Conservation (phyloP, 2,888 invertebrate genomes). For the Plemyria rubiginata region DNA sequence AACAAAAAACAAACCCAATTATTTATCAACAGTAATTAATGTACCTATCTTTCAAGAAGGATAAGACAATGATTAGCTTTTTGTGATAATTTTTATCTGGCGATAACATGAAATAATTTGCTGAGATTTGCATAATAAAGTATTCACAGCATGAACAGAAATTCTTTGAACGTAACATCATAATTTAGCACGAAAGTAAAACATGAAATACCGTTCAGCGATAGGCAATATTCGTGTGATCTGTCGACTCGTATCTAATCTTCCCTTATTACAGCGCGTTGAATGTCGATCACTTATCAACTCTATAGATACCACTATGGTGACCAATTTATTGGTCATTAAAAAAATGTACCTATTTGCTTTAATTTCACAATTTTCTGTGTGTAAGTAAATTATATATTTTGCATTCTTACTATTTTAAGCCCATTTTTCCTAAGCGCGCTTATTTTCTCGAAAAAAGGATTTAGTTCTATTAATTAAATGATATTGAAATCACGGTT, state of each 20-base stretch:
- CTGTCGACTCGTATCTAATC: constrained; percentile 49
- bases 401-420: no score
- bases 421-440: no score
- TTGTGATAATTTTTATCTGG: background rate
- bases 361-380: no score
- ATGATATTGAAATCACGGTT: no score
- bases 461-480: no score
- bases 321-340: constrained; percentile 15
- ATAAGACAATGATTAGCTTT: no score
- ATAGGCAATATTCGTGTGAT: constrained; percentile 40
- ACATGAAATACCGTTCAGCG: constrained; percentile 11
- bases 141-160: background rate
- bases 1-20: constrained; percentile 39
- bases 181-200: constrained; percentile 10
- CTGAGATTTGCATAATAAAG: background rate
- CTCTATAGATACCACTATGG: constrained; percentile 44
- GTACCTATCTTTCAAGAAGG: background rate
- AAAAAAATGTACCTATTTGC: background rate
- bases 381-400: no score
- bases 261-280: constrained; percentile 41
- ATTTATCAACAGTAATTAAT: background rate
- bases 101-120: background rate
- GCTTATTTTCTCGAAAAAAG: no score
- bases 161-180: background rate
- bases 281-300: constrained; percentile 50